Percentiles rank a stretch among this genome's conserved stretches.
phyloP scores from a whole-genome alignment of 2,888 invertebrate species.

The Oscheius sp. region DNA sequence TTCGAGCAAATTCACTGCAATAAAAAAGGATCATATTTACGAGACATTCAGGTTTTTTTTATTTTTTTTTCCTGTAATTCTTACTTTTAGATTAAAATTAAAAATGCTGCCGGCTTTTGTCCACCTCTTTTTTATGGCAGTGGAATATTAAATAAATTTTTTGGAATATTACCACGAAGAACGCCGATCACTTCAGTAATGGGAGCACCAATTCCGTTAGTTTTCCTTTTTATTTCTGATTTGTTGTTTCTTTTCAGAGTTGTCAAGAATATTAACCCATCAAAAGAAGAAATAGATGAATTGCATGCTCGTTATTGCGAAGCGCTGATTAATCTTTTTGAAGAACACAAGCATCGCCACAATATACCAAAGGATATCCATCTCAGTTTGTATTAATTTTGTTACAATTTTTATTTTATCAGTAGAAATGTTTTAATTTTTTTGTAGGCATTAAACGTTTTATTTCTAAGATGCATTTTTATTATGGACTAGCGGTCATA shows the following conservation, averaged over 20 bases:
- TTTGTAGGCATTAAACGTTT: too few relatives aligned
- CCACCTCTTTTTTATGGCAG: conserved; percentile 77
- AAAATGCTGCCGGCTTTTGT: conserved; percentile 73
- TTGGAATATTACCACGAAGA: conserved; percentile 83
- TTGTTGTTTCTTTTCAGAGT: conserved; percentile 62
- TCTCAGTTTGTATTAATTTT: conserved; percentile 43
- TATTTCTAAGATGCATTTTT: too few relatives aligned
- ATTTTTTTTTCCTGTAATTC: too few relatives aligned
- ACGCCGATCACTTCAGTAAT: conserved; percentile 83
- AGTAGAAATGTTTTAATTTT: too few relatives aligned
- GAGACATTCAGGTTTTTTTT: conserved; percentile 50
- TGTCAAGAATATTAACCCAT: conserved; percentile 87
- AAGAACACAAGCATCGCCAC: conserved; percentile 80
- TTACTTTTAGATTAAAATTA: conserved; percentile 47
- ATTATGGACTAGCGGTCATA: too few relatives aligned
- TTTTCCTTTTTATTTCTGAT: neutral
- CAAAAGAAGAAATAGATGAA: conserved; percentile 79
- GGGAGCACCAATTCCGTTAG: conserved; percentile 54
- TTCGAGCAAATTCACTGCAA: conserved; percentile 43
- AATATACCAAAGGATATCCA: conserved; percentile 49
- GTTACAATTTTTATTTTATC: neutral
- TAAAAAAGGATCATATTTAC: conserved; percentile 54
- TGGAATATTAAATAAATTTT: conserved; percentile 86
- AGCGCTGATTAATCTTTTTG: conserved; percentile 83
- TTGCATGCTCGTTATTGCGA: conserved; percentile 84